Conservation (phyloP, 2,888 invertebrate genomes). For the Nephrocerus scutellatus region DNA sequence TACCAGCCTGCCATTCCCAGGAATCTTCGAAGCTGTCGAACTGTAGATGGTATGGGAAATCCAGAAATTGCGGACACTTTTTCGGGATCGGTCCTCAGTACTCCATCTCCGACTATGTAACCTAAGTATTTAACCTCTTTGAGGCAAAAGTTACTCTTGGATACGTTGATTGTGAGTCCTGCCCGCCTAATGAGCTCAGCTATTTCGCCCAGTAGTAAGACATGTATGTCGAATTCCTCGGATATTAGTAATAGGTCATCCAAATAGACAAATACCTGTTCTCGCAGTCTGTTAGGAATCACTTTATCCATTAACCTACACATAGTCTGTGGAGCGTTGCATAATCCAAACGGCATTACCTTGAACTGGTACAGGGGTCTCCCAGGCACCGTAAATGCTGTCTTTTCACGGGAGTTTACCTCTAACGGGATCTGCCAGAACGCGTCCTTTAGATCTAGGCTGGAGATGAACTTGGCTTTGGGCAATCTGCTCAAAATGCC, state of each 20-base stretch:
- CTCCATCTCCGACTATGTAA: conserved; percentile 14
- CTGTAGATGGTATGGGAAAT: conserved; percentile 12
- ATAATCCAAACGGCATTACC: conserved; percentile 7
- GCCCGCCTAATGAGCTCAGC: conserved; percentile 1
- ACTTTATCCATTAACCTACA: conserved; percentile 13
- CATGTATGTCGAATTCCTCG: conserved; percentile 7
- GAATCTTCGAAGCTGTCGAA: conserved; percentile 17
- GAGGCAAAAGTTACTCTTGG: conserved; percentile 15
- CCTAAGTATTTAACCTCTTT: conserved; percentile 14
- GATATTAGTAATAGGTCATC: conserved; percentile 18
- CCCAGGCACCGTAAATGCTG: too few species aligned
- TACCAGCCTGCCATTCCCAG: conserved; percentile 23
- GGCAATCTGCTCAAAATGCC: conserved; percentile 13
- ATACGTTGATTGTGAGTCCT: conserved; percentile 11
- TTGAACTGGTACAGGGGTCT: conserved; percentile 12
- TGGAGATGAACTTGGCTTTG: conserved; percentile 14
- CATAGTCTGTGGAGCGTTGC: conserved; percentile 9
- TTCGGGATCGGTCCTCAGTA: conserved; percentile 9
- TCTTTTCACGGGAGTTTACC: conserved; percentile 14
- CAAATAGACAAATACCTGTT: too few species aligned
- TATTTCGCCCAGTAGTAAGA: not conserved
- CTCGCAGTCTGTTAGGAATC: too few species aligned
- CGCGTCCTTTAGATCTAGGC: conserved; percentile 14
- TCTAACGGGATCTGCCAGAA: conserved; percentile 9
- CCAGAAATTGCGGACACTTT: conserved; percentile 14